Conservation (phyloP, 2,113 vertebrate species). For the Crotophaga sulcirostris region DNA sequence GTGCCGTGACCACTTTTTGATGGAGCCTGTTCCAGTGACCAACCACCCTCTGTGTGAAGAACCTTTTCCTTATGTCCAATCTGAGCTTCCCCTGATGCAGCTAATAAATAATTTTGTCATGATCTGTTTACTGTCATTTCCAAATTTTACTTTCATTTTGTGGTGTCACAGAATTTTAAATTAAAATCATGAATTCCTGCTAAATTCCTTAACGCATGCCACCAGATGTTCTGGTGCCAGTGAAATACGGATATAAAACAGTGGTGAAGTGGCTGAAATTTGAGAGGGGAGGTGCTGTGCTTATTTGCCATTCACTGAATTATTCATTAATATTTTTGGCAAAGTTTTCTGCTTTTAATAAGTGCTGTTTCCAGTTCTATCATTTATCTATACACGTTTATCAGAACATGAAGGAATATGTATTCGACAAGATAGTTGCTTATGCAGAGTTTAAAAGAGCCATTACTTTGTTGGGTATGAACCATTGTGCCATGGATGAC, state of each 20-base stretch:
- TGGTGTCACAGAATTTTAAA: not conserved
- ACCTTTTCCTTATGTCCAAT: not conserved
- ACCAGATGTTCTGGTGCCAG: not conserved
- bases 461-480: not conserved
- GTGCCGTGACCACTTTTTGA: accelerated
- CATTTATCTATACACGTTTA: not conserved
- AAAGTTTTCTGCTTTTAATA: not conserved
- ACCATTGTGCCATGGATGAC: not conserved
- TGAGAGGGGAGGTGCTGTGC: not conserved
- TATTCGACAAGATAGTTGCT: not conserved
- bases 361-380: not conserved
- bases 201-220: not conserved
- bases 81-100: not conserved
- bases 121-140: not conserved
- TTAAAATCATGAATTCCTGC: not conserved
- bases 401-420: not conserved
- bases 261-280: not conserved
- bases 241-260: not conserved
- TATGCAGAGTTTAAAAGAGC: not conserved
- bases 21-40: not conserved
- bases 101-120: not conserved
- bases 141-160: not conserved
- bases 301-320: not conserved
- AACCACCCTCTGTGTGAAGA: not conserved
- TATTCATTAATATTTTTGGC: not conserved